A percentile compares a stretch with the other conserved stretches of the same genome.
These are phyloP conservation scores for Tanypteryx hageni DNA, from an alignment of 2,888 invertebrate species.

Conservation along the genomic window DNA sequence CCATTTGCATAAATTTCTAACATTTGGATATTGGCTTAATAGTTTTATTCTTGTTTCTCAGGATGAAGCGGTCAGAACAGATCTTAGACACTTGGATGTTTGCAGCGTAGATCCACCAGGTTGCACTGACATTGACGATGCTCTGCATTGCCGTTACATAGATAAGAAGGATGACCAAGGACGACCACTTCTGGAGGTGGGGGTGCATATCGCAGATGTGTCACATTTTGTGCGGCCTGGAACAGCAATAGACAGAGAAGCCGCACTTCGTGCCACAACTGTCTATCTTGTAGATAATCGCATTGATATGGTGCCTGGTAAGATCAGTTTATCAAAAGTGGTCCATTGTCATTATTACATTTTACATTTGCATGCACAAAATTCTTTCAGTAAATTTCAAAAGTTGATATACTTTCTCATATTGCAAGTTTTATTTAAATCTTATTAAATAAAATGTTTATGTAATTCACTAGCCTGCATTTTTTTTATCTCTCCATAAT, in stretches of 20 bases:
- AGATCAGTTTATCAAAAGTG: neutral
- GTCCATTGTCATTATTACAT: too few relatives aligned
- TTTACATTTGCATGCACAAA: too few relatives aligned
- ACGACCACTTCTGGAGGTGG: constrained; percentile 79
- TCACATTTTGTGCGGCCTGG: constrained; percentile 97
- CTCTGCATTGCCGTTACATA: constrained; percentile 90
- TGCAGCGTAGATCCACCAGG: constrained; percentile 99
- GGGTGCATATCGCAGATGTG: constrained; percentile 99
- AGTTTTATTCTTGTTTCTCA: constrained; percentile 72
- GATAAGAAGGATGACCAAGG: constrained; percentile 70
- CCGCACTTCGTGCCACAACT: constrained; percentile 95
- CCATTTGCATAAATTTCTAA: neutral
- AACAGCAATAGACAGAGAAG: constrained; percentile 94
- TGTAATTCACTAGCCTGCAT: too few relatives aligned
- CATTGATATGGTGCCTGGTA: constrained; percentile 89
- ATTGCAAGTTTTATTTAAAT: too few relatives aligned
- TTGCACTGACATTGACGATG: constrained; percentile 99
- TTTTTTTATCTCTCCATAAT: too few relatives aligned
- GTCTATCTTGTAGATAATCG: constrained; percentile 96
- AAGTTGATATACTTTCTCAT: too few relatives aligned
- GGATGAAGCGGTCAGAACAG: constrained; percentile 87
- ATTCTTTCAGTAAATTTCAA: too few relatives aligned
- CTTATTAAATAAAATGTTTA: too few relatives aligned
- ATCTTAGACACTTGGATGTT: constrained; percentile 89
- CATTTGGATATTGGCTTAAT: neutral